phyloP scores from a whole-genome alignment of 2,888 invertebrate genomes.

The Phlogophora meticulosa region DNA sequence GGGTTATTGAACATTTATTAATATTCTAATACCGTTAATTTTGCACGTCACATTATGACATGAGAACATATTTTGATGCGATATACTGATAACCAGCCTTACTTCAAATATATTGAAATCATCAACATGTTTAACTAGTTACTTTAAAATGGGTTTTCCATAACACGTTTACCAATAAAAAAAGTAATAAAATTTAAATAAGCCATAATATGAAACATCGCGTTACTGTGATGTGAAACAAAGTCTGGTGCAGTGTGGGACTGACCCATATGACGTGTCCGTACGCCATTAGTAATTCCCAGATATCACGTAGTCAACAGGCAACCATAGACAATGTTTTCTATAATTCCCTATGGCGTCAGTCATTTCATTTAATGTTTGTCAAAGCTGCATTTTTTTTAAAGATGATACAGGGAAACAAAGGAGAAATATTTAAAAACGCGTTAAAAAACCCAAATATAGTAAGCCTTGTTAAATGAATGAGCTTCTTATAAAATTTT shows the following conservation, averaged over 20 bases:
- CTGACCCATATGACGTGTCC: slow-evolving; percentile 55
- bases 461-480: no score
- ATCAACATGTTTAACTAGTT: slow-evolving; percentile 39
- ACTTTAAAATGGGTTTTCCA: slow-evolving; percentile 36
- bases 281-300: slow-evolving; percentile 50
- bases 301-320: slow-evolving; percentile 30
- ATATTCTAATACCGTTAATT: slow-evolving; percentile 38
- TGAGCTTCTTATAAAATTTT: no score
- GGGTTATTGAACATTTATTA: slow-evolving; percentile 12
- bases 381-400: not conserved
- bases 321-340: slow-evolving; percentile 21
- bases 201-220: slow-evolving; percentile 37
- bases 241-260: slow-evolving; percentile 37
- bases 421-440: no score
- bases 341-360: slow-evolving; percentile 27
- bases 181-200: slow-evolving; percentile 50
- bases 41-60: slow-evolving; percentile 4
- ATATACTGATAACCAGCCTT: slow-evolving; percentile 13
- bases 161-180: slow-evolving; percentile 36
- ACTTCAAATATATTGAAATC: slow-evolving; percentile 16
- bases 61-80: slow-evolving; percentile 22
- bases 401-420: slow-evolving; percentile 12
- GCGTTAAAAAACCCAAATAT: no score
- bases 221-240: slow-evolving; percentile 49
- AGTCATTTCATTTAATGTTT: not conserved